Evolutionary conservation across 2,797 vertebrate species (phyloP), one percentile per base, ranked within the genome.

Genomic region (Aplochiton taeniatus): DNA sequence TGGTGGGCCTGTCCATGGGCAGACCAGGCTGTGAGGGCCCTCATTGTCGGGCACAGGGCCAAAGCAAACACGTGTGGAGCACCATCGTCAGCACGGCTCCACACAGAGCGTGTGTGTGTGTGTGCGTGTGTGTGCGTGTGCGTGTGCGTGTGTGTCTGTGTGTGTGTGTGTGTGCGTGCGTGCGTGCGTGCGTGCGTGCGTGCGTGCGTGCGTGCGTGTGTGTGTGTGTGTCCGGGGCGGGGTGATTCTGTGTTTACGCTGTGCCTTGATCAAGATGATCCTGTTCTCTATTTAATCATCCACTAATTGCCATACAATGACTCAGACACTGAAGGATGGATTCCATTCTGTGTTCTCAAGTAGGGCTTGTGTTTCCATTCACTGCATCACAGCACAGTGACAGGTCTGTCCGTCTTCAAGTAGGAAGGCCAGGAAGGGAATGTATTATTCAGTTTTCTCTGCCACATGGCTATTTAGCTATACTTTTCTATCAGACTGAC

Each of bases 401-500:
- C 66, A 63, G 54, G 45, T 59, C 56, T 72, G 58, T 64, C 61
- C 66, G 51, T 62, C 73, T 57, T 12, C 20, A 75, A 74, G 71
- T 56, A 63, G 48, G 73, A 60, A 69, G 73, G 60, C 18, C 43
- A 49, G 61, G 43, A 54, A 49, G 52, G 42, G 52, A 11, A 45
- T 31, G 31, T 57, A 68, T 72, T 69, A 79, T 65, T 84, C 58
- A 78, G 60, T 66, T 61, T 18, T 73, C 14, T 66, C 45, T 44
- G 9, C 65, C 13, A 13, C 70, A 67, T 44, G 53, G 63, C 79
- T 76, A 76, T 77, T 74, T 66, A 69, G 63, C 46, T 61, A 72
- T 78, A 5, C 66, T 78, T 77, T 79, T 73, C 53, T 63, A 82
- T 82, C 68, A 75, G 12, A 56, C 72, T n/a, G 60, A 68, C 67